These are phyloP conservation scores for Grallaria varia DNA, from an alignment of 2,113 vertebrate genomes.

Conservation along the genomic window DNA sequence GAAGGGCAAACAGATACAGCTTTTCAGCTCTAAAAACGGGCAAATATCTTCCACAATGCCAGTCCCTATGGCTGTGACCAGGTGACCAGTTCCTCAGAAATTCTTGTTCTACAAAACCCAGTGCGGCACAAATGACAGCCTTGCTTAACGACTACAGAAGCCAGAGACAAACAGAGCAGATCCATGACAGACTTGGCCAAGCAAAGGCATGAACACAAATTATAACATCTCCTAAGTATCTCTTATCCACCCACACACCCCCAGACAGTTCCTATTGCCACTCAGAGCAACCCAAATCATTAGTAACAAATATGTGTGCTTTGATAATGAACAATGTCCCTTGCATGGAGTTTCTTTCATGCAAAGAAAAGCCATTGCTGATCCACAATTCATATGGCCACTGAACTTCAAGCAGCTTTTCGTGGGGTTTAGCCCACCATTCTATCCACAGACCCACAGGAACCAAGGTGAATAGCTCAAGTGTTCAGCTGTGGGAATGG, in stretches of 20 bases:
- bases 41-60: background rate
- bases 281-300: slow-evolving; percentile 23
- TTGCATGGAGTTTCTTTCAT: background rate
- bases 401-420: background rate
- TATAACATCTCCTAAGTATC: background rate
- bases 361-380: background rate
- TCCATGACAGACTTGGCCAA: background rate
- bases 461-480: background rate
- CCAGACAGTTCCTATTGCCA: slow-evolving; percentile 19
- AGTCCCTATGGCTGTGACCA: background rate
- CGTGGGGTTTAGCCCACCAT: background rate
- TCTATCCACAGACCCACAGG: background rate
- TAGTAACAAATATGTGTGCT: background rate
- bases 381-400: background rate
- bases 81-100: background rate
- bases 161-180: background rate
- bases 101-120: background rate
- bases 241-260: slow-evolving; percentile 23
- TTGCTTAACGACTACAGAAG: background rate
- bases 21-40: background rate
- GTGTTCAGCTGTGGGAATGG: background rate
- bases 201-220: slow-evolving; percentile 33
- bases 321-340: background rate
- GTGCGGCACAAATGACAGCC: rapidly evolving
- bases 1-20: background rate